Conservation (phyloP, 2,113 vertebrate species). For the Rhinolophus sinicus region DNA sequence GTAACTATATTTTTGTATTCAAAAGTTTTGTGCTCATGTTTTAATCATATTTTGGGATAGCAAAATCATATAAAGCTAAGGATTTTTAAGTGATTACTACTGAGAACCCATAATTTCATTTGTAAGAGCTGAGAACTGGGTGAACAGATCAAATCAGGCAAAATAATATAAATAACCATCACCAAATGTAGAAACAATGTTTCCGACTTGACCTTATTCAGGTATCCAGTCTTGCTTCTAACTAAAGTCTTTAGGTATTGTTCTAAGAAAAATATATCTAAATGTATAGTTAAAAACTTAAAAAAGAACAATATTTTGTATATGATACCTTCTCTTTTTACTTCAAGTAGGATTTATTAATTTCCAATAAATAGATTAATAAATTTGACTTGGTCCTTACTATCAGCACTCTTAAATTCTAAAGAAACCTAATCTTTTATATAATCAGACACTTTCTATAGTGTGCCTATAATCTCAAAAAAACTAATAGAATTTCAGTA, state of each 20-base stretch:
- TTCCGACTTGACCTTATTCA: neutral
- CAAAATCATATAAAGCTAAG: neutral
- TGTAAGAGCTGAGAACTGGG: neutral
- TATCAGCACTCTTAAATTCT: neutral
- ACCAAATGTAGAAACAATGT: neutral
- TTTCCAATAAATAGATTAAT: neutral
- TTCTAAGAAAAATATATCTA: neutral
- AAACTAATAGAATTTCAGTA: neutral
- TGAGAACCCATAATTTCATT: neutral
- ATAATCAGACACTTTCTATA: neutral
- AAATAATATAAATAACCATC: neutral
- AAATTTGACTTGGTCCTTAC: neutral
- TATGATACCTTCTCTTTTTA: neutral
- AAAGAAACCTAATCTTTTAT: neutral
- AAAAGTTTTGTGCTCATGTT: neutral
- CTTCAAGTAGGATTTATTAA: neutral
- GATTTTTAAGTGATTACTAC: neutral
- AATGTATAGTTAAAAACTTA: neutral
- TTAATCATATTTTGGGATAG: neutral
- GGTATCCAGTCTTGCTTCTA: neutral
- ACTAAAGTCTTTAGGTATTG: neutral
- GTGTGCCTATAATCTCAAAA: neutral
- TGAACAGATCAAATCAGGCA: neutral
- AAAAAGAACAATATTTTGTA: neutral
- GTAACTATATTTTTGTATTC: neutral